phyloP scores from a whole-genome alignment of 1,140 invertebrate species.

The Dryas iulia region DNA sequence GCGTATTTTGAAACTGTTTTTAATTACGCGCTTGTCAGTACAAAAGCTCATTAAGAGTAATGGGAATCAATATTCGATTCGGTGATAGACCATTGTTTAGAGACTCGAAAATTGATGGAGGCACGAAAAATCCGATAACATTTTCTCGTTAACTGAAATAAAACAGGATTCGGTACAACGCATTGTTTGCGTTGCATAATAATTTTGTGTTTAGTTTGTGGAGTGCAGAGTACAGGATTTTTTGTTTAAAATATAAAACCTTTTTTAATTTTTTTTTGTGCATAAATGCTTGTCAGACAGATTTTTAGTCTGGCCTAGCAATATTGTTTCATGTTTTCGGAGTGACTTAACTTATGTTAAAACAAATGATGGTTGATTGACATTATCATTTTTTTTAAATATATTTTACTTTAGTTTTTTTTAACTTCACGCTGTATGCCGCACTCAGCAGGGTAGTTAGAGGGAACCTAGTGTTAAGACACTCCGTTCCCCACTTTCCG shows the following conservation, averaged over 20 bases:
- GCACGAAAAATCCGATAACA: conserved; percentile 10
- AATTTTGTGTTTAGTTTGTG: neutral
- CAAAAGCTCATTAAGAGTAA: conserved; percentile 28
- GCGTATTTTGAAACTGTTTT: conserved; percentile 31
- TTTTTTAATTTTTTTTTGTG: neutral
- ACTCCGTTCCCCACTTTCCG: no score
- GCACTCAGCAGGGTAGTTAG: no score
- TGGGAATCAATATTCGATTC: conserved; percentile 29
- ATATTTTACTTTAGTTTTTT: no score
- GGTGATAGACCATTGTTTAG: conserved; percentile 35
- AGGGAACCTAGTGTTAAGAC: no score
- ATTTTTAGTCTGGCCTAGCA: no score
- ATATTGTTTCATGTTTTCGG: no score
- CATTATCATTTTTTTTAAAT: no score
- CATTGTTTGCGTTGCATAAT: neutral
- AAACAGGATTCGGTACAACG: neutral
- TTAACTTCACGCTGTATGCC: no score
- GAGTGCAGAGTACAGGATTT: neutral
- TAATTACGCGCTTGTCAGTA: conserved; percentile 31
- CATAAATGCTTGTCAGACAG: no score
- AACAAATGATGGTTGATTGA: no score
- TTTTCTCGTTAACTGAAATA: conserved; percentile 2
- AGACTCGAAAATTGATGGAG: conserved; percentile 9
- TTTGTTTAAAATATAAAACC: neutral
- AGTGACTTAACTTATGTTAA: no score